Percentiles rank a stretch among this genome's conserved stretches.
These are phyloP conservation scores for Phymanthus crucifer DNA, from an alignment of 92 coral and sea anemone species.

Conservation along the genomic window DNA sequence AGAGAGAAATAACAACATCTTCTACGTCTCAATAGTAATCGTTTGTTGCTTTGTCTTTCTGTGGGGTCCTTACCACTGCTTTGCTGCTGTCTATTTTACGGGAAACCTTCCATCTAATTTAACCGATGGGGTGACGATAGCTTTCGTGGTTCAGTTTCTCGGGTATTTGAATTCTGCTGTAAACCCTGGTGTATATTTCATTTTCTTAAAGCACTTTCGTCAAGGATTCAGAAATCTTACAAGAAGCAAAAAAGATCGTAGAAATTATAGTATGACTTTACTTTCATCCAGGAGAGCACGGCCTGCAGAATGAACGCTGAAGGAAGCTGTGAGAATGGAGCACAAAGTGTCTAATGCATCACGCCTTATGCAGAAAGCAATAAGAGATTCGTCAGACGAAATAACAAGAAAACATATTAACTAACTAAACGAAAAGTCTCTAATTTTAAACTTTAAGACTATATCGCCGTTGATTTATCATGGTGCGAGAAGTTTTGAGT, in stretches of 20 bases:
- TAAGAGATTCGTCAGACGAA: no score
- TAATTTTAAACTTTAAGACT: no score
- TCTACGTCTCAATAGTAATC: slow-evolving; percentile 21
- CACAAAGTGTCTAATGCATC: no score
- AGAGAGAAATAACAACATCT: slow-evolving; percentile 15
- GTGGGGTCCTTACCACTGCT: slow-evolving; percentile 23
- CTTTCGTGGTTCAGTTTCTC: slow-evolving; percentile 20
- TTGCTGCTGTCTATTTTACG: not conserved
- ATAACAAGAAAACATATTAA: no score
- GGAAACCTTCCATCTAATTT: not conserved
- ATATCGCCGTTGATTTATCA: no score
- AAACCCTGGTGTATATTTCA: slow-evolving; percentile 34
- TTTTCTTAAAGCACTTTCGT: slow-evolving; percentile 14
- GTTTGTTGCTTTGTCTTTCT: slow-evolving; percentile 10
- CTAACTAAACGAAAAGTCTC: no score
- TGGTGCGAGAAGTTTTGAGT: no score
- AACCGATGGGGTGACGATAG: not conserved
- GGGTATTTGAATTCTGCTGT: slow-evolving; percentile 19
- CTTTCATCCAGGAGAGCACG: no score
- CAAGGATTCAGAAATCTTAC: slow-evolving; percentile 26
- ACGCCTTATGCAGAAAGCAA: no score
- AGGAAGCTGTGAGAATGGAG: no score
- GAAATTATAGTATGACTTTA: not conserved
- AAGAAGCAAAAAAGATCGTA: not conserved
- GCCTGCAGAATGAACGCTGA: no score